phyloP scores from a whole-genome alignment of 2,888 invertebrate species.

The Drosophila basisetae region DNA sequence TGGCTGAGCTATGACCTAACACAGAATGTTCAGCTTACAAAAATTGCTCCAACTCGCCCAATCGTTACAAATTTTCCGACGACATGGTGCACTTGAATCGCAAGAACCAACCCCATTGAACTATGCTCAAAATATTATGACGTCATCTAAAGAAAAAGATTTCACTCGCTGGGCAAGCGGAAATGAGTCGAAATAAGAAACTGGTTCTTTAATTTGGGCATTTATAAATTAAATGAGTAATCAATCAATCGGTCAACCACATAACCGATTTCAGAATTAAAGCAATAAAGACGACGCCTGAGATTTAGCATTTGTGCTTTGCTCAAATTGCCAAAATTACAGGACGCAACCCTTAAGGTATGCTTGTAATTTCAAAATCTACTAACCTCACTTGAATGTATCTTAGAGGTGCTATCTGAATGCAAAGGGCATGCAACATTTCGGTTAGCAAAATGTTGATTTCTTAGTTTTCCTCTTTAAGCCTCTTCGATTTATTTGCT shows the following conservation, averaged over 20 bases:
- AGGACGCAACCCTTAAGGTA: neutral
- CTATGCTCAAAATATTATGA: neutral
- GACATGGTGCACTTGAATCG: neutral
- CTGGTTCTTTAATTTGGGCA: neutral
- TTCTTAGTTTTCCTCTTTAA: constrained; percentile 41
- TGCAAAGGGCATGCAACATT: constrained; percentile 43
- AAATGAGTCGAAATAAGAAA: neutral
- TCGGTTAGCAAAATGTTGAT: constrained; percentile 31
- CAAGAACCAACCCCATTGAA: neutral
- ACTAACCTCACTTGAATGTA: neutral
- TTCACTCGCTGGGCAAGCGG: neutral
- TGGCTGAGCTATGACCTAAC: neutral
- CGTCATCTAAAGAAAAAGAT: neutral
- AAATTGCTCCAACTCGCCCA: neutral
- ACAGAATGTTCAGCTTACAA: neutral
- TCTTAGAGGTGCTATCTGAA: constrained; percentile 9
- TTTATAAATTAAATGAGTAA: neutral
- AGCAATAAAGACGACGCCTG: no score
- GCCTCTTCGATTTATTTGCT: constrained; percentile 77
- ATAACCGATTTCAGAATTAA: neutral
- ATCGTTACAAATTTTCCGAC: neutral
- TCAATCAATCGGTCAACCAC: neutral
- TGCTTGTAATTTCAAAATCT: neutral
- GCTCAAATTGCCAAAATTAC: neutral
- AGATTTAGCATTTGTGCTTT: no score